These are phyloP conservation scores for Parauchenoglanis ngamensis DNA, from an alignment of 2,797 vertebrate genomes.

Conservation along the genomic window DNA sequence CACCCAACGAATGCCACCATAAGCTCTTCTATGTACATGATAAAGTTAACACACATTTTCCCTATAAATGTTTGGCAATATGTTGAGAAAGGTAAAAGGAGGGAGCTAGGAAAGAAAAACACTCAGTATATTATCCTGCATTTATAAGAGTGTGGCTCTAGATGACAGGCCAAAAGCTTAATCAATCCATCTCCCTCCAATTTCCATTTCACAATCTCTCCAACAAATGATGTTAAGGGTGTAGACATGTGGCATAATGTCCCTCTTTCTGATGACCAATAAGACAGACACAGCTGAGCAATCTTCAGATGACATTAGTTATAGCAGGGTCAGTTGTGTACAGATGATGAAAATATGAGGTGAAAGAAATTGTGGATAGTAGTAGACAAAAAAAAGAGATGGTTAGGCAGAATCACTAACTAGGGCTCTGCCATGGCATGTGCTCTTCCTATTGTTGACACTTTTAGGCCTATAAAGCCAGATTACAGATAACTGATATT, in stretches of 20 bases:
- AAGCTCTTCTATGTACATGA: slow-evolving; percentile 87
- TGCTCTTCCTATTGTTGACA: neutral
- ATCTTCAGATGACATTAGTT: slow-evolving; percentile 13
- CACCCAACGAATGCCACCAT: slow-evolving; percentile 92
- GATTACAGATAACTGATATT: neutral
- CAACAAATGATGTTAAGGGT: neutral
- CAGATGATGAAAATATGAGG: neutral
- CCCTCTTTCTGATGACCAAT: neutral
- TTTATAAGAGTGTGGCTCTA: neutral
- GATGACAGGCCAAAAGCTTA: neutral
- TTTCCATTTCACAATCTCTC: slow-evolving; percentile 3
- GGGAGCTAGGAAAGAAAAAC: slow-evolving; percentile 41
- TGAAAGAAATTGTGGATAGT: neutral
- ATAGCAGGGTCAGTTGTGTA: neutral
- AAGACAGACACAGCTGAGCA: slow-evolving; percentile 23
- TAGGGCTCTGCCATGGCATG: neutral
- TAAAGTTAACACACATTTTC: slow-evolving; percentile 80
- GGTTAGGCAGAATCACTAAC: neutral
- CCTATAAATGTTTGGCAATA: slow-evolving; percentile 75
- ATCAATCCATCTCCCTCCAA: neutral
- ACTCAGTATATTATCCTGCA: neutral
- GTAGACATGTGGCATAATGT: slow-evolving; percentile 16
- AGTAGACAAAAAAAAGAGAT: neutral
- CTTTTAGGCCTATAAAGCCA: neutral
- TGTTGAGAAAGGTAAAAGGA: slow-evolving; percentile 20